Conservation (phyloP, 1,140 invertebrate genomes). For the Pseudomyrmex flavicornis region DNA sequence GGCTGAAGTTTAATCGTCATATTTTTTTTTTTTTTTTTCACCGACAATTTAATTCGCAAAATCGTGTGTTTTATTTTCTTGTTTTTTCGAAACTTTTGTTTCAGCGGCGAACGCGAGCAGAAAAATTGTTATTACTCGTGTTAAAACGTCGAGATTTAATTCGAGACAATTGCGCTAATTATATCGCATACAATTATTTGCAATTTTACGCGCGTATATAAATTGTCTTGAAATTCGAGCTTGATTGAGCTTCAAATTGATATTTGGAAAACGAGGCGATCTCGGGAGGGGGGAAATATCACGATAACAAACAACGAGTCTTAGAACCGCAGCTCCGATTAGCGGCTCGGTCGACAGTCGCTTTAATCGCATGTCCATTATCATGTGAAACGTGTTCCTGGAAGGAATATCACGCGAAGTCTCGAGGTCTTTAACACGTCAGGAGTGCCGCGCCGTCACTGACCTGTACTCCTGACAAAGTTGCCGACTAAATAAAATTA, state of each 20-base stretch:
- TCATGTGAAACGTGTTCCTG: constrained; percentile 80
- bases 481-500: constrained; percentile 59
- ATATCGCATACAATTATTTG: neutral
- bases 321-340: constrained; percentile 80
- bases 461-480: constrained; percentile 24
- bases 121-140: neutral
- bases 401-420: constrained; percentile 77
- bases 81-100: neutral
- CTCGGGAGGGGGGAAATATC: constrained; percentile 32
- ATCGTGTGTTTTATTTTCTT: constrained; percentile 4
- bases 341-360: constrained; percentile 70
- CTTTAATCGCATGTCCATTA: constrained; percentile 80
- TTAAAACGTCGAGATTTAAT: neutral
- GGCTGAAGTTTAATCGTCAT: neutral
- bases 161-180: neutral
- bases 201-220: neutral
- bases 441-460: constrained; percentile 23
- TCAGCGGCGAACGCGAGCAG: neutral
- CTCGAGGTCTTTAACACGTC: constrained; percentile 69
- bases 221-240: neutral
- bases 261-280: neutral
- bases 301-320: constrained; percentile 54
- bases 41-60: neutral
- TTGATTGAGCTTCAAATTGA: neutral
- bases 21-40: too few relatives aligned